These are phyloP conservation scores for Cololabis saira DNA, from an alignment of 2,113 vertebrate species.

Conservation along the genomic window DNA sequence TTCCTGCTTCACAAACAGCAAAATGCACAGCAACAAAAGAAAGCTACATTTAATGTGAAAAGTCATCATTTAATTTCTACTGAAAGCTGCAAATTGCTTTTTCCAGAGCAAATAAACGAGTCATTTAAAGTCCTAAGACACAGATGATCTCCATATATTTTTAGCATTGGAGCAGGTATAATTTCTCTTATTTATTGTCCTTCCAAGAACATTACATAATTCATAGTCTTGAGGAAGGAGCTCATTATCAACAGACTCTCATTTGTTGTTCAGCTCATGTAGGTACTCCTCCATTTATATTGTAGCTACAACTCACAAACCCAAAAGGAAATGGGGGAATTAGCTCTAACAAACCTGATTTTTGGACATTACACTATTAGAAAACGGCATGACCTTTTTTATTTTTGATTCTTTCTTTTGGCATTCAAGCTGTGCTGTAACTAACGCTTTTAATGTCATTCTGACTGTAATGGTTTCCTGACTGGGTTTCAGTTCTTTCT, in stretches of 20 bases:
- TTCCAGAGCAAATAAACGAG: too few species aligned
- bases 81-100: too few species aligned
- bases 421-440: constrained; percentile 18
- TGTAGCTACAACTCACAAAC: background rate
- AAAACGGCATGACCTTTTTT: constrained; percentile 16
- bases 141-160: too few species aligned
- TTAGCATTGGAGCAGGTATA: background rate
- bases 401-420: constrained; percentile 5
- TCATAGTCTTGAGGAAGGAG: background rate
- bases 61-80: too few species aligned
- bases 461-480: constrained; percentile 12
- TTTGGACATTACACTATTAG: background rate
- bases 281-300: background rate
- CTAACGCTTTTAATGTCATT: constrained; percentile 31
- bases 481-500: constrained; percentile 2
- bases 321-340: constrained; percentile 10
- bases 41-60: too few species aligned
- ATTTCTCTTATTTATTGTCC: background rate
- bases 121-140: too few species aligned
- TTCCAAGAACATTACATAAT: background rate
- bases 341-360: background rate
- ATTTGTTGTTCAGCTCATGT: background rate
- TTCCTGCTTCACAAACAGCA: too few species aligned
- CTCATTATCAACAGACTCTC: constrained; percentile 9
- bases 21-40: too few species aligned